phyloP scores from a whole-genome alignment of 2,888 invertebrate genomes.

The Agrotis segetum region DNA sequence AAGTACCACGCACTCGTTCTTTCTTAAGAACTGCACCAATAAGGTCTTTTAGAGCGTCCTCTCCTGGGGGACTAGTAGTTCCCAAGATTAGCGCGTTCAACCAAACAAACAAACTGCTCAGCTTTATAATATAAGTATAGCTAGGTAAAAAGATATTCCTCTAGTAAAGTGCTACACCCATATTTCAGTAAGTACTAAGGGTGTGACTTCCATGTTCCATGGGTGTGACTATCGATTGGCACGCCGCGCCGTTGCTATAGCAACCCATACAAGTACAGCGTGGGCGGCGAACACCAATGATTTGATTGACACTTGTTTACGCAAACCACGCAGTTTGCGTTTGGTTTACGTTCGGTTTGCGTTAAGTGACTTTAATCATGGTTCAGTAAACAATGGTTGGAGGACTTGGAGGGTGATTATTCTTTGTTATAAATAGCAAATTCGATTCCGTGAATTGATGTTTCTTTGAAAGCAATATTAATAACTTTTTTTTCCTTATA shows the following conservation, averaged over 20 bases:
- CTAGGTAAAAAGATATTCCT: neutral
- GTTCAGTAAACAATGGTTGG: constrained; percentile 1
- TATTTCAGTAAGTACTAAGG: constrained; percentile 2
- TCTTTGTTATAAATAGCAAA: constrained; percentile 3
- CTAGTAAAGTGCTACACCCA: neutral
- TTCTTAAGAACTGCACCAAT: no score
- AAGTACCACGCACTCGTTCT: no score
- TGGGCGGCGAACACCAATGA: constrained; percentile 15
- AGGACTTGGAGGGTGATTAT: constrained; percentile 4
- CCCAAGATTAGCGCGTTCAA: no score
- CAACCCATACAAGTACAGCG: constrained; percentile 30
- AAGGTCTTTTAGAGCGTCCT: no score
- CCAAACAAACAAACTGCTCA: no score
- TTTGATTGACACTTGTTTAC: constrained; percentile 48
- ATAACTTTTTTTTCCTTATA: neutral
- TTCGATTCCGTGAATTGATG: neutral
- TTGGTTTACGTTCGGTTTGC: constrained; percentile 26
- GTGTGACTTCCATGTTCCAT: constrained; percentile 7
- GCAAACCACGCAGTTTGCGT: constrained; percentile 30
- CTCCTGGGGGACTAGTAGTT: no score
- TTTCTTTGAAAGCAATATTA: neutral
- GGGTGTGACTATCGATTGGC: constrained; percentile 37
- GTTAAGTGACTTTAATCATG: constrained; percentile 45
- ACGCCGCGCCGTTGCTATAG: constrained; percentile 29
- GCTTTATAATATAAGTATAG: no score